Conservation (phyloP, 1,140 invertebrate genomes). For the Heliconius hermathena region DNA sequence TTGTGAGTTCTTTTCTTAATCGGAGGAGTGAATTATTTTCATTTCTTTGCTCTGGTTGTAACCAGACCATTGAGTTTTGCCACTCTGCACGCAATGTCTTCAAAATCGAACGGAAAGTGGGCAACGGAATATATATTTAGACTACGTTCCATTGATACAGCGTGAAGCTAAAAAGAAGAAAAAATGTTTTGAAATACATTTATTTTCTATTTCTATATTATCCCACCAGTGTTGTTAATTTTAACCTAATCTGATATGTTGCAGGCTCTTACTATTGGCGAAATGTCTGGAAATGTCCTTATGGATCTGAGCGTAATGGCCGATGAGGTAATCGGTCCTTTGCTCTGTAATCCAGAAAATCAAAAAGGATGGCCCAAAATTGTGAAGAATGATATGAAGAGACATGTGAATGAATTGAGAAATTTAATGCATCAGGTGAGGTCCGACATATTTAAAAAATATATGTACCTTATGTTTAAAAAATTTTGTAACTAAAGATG, state of each 20-base stretch:
- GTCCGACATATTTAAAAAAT: not conserved
- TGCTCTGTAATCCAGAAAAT: conserved; percentile 87
- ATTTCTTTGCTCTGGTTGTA: too few species aligned
- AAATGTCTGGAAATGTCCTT: conserved; percentile 89
- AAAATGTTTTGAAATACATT: too few species aligned
- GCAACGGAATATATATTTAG: too few species aligned
- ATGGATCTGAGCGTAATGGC: conserved; percentile 90
- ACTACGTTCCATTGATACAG: too few species aligned
- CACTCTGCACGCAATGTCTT: too few species aligned
- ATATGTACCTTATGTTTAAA: too few species aligned
- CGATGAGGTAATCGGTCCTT: conserved; percentile 90
- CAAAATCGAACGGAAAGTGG: too few species aligned
- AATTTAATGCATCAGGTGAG: conserved; percentile 88
- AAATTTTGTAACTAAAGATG: not conserved
- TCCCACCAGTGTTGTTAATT: not conserved
- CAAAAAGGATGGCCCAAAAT: conserved; percentile 89
- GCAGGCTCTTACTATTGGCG: conserved; percentile 87
- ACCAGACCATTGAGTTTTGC: too few species aligned
- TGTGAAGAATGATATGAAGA: conserved; percentile 88
- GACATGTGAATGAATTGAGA: conserved; percentile 88
- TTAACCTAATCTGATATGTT: conserved; percentile 1
- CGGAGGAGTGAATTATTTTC: too few species aligned
- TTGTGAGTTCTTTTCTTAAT: too few species aligned
- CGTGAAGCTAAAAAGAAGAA: too few species aligned
- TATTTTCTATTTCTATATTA: not conserved